A percentile compares a stretch with the other conserved stretches of the same genome.
Evolutionary conservation across 2,888 invertebrate genomes (phyloP).

Genomic region (Noctuana brunneofusca): DNA sequence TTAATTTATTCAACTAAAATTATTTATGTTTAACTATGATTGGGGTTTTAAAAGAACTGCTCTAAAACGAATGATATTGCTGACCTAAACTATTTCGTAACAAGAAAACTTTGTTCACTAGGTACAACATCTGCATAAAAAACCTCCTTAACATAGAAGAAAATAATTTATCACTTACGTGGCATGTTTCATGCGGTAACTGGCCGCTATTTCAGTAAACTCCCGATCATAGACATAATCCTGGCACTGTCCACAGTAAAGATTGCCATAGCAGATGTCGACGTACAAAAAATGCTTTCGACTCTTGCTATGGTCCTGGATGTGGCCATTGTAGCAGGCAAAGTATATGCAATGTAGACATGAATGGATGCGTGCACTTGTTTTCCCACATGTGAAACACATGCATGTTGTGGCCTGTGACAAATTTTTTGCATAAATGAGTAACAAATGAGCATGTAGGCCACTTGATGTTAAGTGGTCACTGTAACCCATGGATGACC

Average conservation of each 20-base stretch:
- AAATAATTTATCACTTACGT: constrained; percentile 61
- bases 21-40: too few relatives aligned
- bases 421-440: not conserved
- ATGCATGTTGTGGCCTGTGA: constrained; percentile 89
- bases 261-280: constrained; percentile 93
- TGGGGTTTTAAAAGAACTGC: too few relatives aligned
- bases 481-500: too few relatives aligned
- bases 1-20: too few relatives aligned
- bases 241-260: constrained; percentile 94
- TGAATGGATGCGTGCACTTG: constrained; percentile 91
- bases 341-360: constrained; percentile 96
- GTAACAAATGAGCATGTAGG: too few relatives aligned
- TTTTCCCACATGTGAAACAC: constrained; percentile 91
- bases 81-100: too few relatives aligned
- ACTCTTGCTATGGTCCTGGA: constrained; percentile 91
- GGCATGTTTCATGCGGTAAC: constrained; percentile 81
- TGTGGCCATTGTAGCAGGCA: constrained; percentile 94
- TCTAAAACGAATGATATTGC: too few relatives aligned
- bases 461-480: too few relatives aligned
- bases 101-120: too few relatives aligned
- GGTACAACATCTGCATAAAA: too few relatives aligned
- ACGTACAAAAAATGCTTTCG: constrained; percentile 93
- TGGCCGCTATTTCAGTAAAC: constrained; percentile 80
- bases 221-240: constrained; percentile 96
- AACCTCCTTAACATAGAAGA: too few relatives aligned